Base-by-base conservation (phyloP, 2,888 invertebrate genomes). In the Sylvicola cinctus region DNA sequence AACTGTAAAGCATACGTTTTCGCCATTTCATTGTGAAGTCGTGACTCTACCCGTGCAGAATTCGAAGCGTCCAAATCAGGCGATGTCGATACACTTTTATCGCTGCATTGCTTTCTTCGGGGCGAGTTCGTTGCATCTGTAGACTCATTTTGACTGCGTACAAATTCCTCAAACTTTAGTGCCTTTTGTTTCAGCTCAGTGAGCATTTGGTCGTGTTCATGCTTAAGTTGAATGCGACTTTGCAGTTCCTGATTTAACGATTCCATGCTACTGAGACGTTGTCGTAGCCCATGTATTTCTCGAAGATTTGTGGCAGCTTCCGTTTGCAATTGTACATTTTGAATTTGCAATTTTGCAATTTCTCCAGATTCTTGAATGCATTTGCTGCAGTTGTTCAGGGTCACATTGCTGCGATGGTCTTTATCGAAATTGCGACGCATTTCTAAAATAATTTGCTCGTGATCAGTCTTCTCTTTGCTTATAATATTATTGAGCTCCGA, bases 1-100 rank as follows among this genome's bases (percentile, higher is more conserved):
- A 74, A 59, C 52, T 74, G 70, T 16, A 63, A 45, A 0, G 69
- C 68, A 42, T 70, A 72, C 38, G 70, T 66, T 42, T 70, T 70
- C 1, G 72, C 70, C 61, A 73, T 69, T 48, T 74, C 74, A 40
- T 74, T 70, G 2, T 73, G 60, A 35, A 74, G 67, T 2, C 23
- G 7, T 16, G 16, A 17, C 57, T 3, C 50, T 43, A 32, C 27
- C 42, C 45, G 1, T 33, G 5, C 2, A 2, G 5, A 25, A n/a
- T 25, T 11, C 14, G 32, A 48, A 17, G 55, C 53, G 16, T 61
- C 60, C 13, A 59, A 46, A 16, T 57, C 54, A 2, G 57, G 54
- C 2, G 55, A 54, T 17, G 52, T 49, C 13, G 51, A 46, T 29
- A 57, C 53, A 29, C 51, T 49, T 42, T 49, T 51, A 32, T 45